phyloP scores from a whole-genome alignment of 1,140 invertebrate species.

The Tachypleus tridentatus region DNA sequence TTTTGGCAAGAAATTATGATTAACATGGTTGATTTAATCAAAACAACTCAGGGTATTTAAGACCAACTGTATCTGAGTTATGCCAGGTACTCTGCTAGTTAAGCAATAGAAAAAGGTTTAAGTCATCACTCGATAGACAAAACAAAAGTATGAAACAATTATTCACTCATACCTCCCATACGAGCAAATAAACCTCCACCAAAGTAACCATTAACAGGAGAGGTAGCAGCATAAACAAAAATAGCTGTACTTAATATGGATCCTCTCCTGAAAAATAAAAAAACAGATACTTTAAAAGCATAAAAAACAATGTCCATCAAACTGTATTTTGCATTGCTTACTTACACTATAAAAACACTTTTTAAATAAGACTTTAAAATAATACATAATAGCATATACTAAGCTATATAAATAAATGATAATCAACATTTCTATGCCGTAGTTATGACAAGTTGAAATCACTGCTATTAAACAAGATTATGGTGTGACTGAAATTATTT shows the following conservation, averaged over 20 bases:
- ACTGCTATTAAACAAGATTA: no score
- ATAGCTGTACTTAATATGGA: constrained; percentile 93
- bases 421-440: neutral
- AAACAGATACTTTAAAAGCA: neutral
- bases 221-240: constrained; percentile 94
- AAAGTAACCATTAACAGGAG: constrained; percentile 95
- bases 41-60: no score
- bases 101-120: no score
- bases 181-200: constrained; percentile 92
- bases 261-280: constrained; percentile 43
- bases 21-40: no score
- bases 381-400: neutral
- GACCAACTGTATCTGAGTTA: no score
- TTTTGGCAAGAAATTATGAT: no score
- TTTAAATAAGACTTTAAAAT: neutral
- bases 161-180: constrained; percentile 63
- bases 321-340: neutral
- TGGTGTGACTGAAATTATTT: no score
- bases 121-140: no score
- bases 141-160: neutral
- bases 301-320: neutral
- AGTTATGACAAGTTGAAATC: no score
- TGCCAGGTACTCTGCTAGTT: no score
- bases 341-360: neutral
- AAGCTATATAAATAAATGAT: neutral